Evolutionary conservation across 2,797 vertebrate species (phyloP).

Genomic region (Hypotaenidia okinawae): DNA sequence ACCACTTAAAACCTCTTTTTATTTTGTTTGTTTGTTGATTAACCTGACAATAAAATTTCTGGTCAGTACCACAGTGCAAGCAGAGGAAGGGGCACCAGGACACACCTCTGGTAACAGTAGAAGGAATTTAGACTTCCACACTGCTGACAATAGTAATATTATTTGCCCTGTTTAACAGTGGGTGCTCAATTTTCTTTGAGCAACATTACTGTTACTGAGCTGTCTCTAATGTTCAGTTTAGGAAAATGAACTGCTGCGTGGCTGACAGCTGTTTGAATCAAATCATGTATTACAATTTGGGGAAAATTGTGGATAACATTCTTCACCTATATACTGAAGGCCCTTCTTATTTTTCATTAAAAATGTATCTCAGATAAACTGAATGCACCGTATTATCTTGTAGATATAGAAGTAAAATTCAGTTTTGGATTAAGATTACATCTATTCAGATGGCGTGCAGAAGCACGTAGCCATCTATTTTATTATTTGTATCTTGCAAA

Average conservation of each 20-base stretch:
- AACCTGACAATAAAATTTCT: neutral
- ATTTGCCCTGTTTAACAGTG: neutral
- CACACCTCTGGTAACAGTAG: neutral
- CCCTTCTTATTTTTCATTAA: neutral
- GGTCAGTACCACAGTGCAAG: rapidly evolving
- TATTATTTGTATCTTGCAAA: neutral
- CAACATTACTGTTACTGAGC: neutral
- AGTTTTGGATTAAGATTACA: neutral
- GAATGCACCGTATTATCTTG: neutral
- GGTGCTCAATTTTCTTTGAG: neutral
- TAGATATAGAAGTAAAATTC: neutral
- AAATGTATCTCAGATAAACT: neutral
- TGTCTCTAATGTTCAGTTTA: neutral
- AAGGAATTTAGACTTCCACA: neutral
- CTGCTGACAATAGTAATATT: neutral
- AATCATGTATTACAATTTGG: neutral
- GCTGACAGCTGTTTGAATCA: neutral
- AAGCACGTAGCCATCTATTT: neutral
- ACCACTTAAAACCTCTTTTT: neutral
- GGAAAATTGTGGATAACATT: neutral
- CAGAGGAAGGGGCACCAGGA: neutral
- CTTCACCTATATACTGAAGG: neutral
- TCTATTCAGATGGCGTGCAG: neutral
- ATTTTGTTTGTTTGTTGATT: too few relatives aligned
- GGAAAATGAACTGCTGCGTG: neutral